These are phyloP conservation scores for Phataginus tricuspis DNA, from an alignment of 2,797 vertebrate genomes.

Conservation along the genomic window DNA sequence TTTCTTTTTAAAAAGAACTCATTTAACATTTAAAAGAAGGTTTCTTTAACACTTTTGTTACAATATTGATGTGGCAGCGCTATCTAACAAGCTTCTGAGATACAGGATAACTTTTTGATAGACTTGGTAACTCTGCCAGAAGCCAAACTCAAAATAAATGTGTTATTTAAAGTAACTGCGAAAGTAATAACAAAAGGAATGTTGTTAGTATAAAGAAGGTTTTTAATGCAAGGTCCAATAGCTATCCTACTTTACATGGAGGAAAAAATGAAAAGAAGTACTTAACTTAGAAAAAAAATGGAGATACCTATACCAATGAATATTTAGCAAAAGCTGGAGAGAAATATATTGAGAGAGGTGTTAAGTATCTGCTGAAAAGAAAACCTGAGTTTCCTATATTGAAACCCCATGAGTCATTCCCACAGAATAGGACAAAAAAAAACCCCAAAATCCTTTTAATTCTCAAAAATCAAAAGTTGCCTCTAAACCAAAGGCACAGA, in stretches of 20 bases:
- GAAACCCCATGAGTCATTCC: neutral
- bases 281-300: neutral
- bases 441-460: neutral
- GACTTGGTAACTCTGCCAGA: conserved; percentile 31
- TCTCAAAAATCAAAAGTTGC: neutral
- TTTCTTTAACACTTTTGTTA: conserved; percentile 65
- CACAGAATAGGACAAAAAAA: neutral
- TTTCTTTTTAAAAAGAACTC: conserved; percentile 52
- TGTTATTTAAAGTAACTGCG: conserved; percentile 40
- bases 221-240: neutral
- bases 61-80: conserved; percentile 54
- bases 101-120: conserved; percentile 35
- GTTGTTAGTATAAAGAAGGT: neutral
- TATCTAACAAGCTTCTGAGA: conserved; percentile 53
- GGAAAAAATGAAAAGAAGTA: neutral
- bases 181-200: conserved; percentile 42
- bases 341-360: neutral
- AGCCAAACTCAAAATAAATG: conserved; percentile 54
- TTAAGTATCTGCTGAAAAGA: conserved; percentile 15
- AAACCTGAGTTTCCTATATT: neutral
- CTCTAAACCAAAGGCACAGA: neutral
- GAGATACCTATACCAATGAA: neutral
- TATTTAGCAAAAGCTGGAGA: neutral
- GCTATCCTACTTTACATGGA: neutral
- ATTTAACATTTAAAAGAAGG: conserved; percentile 41